A percentile compares a stretch with the other conserved stretches of the same genome.
Evolutionary conservation across 2,888 invertebrate species (phyloP).

Genomic region (Julus scanicus): DNA sequence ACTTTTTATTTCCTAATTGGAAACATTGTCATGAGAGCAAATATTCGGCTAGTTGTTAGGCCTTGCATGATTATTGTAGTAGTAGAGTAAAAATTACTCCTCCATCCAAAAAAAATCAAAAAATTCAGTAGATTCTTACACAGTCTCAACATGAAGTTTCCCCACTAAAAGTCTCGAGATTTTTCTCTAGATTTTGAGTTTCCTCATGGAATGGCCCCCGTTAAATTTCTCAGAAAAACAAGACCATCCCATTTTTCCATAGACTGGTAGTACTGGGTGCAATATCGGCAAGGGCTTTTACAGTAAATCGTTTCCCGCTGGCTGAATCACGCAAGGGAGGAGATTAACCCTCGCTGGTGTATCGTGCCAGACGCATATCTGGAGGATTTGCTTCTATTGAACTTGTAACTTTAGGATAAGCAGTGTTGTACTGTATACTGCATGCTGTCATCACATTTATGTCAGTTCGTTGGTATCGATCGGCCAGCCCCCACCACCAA

Average conservation of each 20-base stretch:
- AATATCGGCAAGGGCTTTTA: neutral
- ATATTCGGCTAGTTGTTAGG: no score
- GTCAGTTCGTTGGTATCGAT: neutral
- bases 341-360: neutral
- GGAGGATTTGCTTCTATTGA: neutral
- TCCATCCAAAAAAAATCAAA: no score
- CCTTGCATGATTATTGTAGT: no score
- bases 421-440: neutral
- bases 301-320: neutral
- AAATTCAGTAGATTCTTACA: no score
- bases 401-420: neutral
- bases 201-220: neutral
- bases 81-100: no score
- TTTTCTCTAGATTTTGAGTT: neutral
- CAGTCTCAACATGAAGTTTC: neutral
- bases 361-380: neutral
- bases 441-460: conserved; percentile 27
- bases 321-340: neutral
- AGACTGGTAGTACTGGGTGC: neutral
- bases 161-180: neutral
- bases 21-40: no score
- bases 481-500: neutral
- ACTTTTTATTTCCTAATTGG: no score
- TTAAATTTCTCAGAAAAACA: neutral
- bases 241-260: neutral